phyloP scores from a whole-genome alignment of 2,113 vertebrate species.

The Odobenus rosmarus region DNA sequence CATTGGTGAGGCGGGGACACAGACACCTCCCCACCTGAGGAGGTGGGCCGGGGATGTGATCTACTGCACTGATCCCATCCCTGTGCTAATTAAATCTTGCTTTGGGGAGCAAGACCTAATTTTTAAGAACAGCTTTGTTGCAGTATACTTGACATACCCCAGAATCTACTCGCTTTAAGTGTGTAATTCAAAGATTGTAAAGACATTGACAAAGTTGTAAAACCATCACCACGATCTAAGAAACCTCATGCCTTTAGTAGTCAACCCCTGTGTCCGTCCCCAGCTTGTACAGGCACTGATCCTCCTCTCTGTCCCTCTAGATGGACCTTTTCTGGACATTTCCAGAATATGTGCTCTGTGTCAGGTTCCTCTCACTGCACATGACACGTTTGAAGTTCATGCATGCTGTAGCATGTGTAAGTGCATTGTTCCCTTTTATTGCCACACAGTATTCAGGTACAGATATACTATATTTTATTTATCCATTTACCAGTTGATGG shows the following conservation, averaged over 20 bases:
- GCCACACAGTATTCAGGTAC: neutral
- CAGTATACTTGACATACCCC: neutral
- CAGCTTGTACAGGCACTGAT: neutral
- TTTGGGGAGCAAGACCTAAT: neutral
- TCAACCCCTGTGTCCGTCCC: neutral
- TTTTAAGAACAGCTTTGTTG: neutral
- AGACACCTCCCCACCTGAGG: neutral
- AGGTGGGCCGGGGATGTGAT: neutral
- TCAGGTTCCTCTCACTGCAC: neutral
- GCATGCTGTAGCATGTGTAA: fast-evolving
- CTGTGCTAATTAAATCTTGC: no score
- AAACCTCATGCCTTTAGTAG: neutral
- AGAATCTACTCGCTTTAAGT: neutral
- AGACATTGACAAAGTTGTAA: neutral
- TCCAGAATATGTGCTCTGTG: neutral
- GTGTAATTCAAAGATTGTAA: neutral
- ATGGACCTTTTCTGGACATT: neutral
- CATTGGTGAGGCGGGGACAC: no score
- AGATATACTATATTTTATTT: fast-evolving
- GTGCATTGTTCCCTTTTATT: neutral
- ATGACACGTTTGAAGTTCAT: neutral
- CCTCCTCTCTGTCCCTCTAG: neutral
- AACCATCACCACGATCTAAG: neutral
- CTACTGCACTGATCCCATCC: no score
- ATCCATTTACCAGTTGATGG: neutral